These are phyloP conservation scores for Agrochola macilenta DNA, from an alignment of 2,888 invertebrate genomes.

Conservation along the genomic window DNA sequence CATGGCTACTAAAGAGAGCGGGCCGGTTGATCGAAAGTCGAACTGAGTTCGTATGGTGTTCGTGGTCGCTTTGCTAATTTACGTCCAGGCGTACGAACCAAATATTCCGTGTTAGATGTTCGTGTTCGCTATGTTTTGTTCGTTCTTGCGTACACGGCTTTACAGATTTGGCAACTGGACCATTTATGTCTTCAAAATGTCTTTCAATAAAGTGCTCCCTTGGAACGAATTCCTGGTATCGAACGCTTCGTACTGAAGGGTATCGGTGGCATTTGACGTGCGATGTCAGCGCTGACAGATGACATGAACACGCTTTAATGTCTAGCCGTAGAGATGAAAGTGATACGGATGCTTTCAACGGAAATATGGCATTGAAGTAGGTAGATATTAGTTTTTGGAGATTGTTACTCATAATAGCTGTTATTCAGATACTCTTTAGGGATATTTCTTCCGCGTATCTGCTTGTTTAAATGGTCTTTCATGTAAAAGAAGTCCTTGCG, in stretches of 20 bases:
- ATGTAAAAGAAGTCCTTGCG: not conserved
- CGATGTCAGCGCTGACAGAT: conserved; percentile 29
- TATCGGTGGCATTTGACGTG: conserved; percentile 31
- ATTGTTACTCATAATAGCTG: not conserved
- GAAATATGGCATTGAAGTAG: not conserved
- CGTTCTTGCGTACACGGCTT: too few relatives aligned
- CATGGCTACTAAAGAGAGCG: too few relatives aligned
- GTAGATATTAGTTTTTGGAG: not conserved
- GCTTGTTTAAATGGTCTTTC: not conserved
- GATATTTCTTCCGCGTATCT: not conserved
- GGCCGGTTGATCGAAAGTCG: too few relatives aligned
- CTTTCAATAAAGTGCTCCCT: not conserved
- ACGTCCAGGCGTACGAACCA: too few relatives aligned
- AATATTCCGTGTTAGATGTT: too few relatives aligned
- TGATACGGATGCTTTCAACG: not conserved
- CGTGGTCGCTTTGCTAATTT: too few relatives aligned
- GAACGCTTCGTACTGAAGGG: not conserved
- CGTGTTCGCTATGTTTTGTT: too few relatives aligned
- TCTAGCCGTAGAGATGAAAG: conserved; percentile 9
- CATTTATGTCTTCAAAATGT: conserved; percentile 1
- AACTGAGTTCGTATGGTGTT: too few relatives aligned
- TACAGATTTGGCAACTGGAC: not conserved
- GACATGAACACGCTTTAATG: conserved; percentile 31
- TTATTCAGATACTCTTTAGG: not conserved
- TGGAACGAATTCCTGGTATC: not conserved